Evolutionary conservation across 2,888 invertebrate genomes (phyloP), one percentile per base, ranked within the genome.

Genomic region (Dinocampus coccinellae): DNA sequence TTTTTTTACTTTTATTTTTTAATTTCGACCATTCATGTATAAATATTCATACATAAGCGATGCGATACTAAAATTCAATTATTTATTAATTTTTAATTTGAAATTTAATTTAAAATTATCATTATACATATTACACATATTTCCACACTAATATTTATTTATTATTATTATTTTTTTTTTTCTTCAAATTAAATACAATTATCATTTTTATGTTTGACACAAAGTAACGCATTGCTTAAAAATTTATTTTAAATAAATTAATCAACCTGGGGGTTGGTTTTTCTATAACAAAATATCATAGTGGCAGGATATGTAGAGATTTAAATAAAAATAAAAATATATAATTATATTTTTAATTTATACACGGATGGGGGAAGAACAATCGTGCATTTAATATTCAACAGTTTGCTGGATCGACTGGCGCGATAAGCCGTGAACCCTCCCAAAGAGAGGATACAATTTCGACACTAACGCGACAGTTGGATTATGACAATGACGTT

Each of bases 331-430:
- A 73, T 58, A 68, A 69, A 47, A 36, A 66, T 39, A 22, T n/a
- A n/a, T n/a, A n/a, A n/a, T n/a, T n/a, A n/a, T n/a, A n/a, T n/a
- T n/a, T n/a, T 60, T 47, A 64, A 29, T 67, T 47, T 64, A 60
- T 55, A 73, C 57, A 74, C 72, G 80, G 83, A 81, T 81, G 84
- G 47, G 80, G 84, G 84, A 83, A 83, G 82, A 69, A 55, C 81
- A 82, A 84, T 83, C 84, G 84, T 85, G 84, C 83, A 83, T 86
- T 85, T 85, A 82, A 86, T 86, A 86, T 85, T 83, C 85, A 85
- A 86, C 85, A 86, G 85, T 85, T 84, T 82, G 86, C 82, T 81
- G 82, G 82, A 82, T 85, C 83, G 80, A 82, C 84, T 82, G 83
- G 78, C 78, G 80, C 81, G 76, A 77, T 77, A 77, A 79, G 73